These are phyloP conservation scores for Reinhardtius hippoglossoides DNA, from an alignment of 2,113 vertebrate species.

Conservation along the genomic window DNA sequence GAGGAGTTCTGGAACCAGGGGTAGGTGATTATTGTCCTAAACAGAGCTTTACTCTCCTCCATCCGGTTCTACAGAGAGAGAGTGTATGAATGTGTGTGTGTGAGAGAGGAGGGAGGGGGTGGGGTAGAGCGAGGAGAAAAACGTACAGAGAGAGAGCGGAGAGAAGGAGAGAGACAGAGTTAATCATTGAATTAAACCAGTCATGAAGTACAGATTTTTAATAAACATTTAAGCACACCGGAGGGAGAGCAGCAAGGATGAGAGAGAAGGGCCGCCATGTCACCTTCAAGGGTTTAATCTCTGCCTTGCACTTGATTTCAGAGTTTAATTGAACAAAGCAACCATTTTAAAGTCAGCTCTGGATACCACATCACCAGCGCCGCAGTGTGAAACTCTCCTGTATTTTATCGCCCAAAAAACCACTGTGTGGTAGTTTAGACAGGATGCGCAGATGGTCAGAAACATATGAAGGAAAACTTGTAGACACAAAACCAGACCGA, in stretches of 20 bases:
- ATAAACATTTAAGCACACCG: slow-evolving; percentile 45
- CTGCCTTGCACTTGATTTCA: slow-evolving; percentile 33
- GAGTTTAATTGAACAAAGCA: slow-evolving; percentile 42
- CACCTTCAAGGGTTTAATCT: slow-evolving; percentile 29
- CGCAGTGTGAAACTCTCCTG: slow-evolving; percentile 1
- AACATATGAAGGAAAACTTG: slow-evolving; percentile 1
- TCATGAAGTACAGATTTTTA: slow-evolving; percentile 57
- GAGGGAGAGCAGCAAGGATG: slow-evolving; percentile 37
- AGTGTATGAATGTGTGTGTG: neutral
- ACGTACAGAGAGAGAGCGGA: neutral
- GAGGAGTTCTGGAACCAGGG: slow-evolving; percentile 96
- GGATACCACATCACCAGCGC: neutral
- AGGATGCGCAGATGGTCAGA: slow-evolving; percentile 13
- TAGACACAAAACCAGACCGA: neutral
- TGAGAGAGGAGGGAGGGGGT: neutral
- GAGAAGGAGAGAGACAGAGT: slow-evolving; percentile 12
- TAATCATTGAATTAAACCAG: slow-evolving; percentile 60
- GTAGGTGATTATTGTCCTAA: slow-evolving; percentile 95
- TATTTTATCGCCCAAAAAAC: neutral
- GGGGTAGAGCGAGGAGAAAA: slow-evolving; percentile 40
- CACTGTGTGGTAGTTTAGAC: neutral
- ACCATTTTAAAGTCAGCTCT: slow-evolving; percentile 1
- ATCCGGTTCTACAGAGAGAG: slow-evolving; percentile 86
- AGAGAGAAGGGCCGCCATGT: slow-evolving; percentile 28
- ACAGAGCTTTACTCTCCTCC: slow-evolving; percentile 96